Evolutionary conservation across 2,888 invertebrate species (phyloP).

Genomic region (Lordiphosa fenestrarum): DNA sequence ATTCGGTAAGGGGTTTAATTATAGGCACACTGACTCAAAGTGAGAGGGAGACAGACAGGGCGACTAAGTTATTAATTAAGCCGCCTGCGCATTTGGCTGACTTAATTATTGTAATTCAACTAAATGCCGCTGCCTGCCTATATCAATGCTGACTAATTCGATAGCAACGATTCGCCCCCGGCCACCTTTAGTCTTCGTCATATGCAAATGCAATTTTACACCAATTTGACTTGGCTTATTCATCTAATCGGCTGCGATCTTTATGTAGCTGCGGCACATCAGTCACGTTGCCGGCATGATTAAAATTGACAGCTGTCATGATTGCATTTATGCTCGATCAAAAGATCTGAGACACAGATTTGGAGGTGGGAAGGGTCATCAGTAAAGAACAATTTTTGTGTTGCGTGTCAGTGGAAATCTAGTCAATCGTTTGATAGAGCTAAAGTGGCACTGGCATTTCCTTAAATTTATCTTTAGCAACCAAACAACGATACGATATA

Average conservation of each 20-base stretch:
- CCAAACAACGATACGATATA: too few species aligned
- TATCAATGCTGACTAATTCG: constrained; percentile 40
- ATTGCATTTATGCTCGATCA: constrained; percentile 52
- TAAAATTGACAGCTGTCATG: constrained; percentile 71
- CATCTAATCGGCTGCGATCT: constrained; percentile 50
- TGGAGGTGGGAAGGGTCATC: background rate
- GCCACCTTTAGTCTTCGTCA: constrained; percentile 20
- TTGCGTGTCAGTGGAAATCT: constrained; percentile 32
- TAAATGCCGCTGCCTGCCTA: constrained; percentile 61
- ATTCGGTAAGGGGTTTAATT: constrained; percentile 25
- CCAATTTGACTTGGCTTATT: constrained; percentile 50
- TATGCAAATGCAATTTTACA: constrained; percentile 58
- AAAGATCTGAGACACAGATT: constrained; percentile 36
- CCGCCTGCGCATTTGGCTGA: constrained; percentile 55
- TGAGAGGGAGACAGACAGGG: constrained; percentile 1
- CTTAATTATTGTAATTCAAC: constrained; percentile 69
- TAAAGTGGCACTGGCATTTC: too few species aligned
- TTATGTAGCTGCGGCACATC: constrained; percentile 33
- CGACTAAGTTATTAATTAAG: constrained; percentile 58
- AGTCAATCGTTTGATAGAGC: too few species aligned
- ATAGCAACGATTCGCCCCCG: constrained; percentile 22
- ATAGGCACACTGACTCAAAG: constrained; percentile 21
- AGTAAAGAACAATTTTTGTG: constrained; percentile 4
- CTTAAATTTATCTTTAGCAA: too few species aligned
- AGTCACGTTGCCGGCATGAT: constrained; percentile 47